Conservation (phyloP, 2,113 vertebrate species). For the Pachycephala philippinensis region DNA sequence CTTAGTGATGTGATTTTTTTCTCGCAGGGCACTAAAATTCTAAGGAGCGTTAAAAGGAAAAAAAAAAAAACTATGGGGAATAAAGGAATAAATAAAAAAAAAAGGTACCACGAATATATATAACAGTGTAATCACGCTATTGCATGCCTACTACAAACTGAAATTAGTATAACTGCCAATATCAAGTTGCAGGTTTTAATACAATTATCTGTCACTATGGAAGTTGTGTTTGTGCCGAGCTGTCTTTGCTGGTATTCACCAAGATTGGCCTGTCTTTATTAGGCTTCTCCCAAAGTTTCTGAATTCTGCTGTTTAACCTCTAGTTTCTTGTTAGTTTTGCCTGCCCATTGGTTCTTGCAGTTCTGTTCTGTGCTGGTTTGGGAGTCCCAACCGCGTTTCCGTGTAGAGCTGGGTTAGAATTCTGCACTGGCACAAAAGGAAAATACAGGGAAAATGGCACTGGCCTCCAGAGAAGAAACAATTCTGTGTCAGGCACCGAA, state of each 20-base stretch:
- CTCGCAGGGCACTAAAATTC: conserved; percentile 71
- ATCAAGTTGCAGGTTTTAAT: conserved; percentile 70
- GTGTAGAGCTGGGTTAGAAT: background rate
- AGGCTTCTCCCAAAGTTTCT: conserved; percentile 65
- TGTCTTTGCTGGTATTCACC: conserved; percentile 73
- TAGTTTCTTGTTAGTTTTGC: conserved; percentile 29
- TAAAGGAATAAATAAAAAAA: background rate
- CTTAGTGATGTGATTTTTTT: conserved; percentile 53
- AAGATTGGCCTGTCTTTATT: conserved; percentile 57
- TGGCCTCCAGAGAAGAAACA: background rate
- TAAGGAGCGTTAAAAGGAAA: background rate
- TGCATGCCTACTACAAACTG: conserved; percentile 84
- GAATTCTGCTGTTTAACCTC: conserved; percentile 56
- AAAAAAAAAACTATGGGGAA: background rate
- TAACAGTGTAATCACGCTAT: conserved; percentile 79
- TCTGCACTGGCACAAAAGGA: conserved; percentile 15
- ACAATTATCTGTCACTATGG: conserved; percentile 66
- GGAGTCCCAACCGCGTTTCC: background rate
- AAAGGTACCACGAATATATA: conserved; percentile 63
- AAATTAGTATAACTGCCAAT: conserved; percentile 69
- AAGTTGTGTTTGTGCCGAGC: conserved; percentile 78
- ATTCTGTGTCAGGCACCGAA: background rate
- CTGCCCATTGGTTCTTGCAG: conserved; percentile 8
- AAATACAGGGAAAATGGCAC: background rate
- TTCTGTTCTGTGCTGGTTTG: conserved; percentile 28